Evolutionary conservation across 2,888 invertebrate species (phyloP).

Genomic region (Lithodes maja): DNA sequence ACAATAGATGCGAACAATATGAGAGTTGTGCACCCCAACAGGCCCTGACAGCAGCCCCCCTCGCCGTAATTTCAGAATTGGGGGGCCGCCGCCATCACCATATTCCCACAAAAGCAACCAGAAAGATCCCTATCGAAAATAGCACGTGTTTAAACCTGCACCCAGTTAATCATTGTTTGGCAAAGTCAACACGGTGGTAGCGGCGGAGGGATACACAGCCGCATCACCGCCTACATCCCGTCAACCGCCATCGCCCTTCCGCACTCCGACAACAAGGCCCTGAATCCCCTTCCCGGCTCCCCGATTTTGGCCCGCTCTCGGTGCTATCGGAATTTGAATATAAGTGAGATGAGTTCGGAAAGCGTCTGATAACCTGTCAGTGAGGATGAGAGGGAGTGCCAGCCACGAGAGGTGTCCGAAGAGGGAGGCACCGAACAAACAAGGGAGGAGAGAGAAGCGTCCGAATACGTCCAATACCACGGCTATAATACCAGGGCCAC

Average conservation of each 20-base stretch:
- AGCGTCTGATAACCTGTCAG: constrained; percentile 66
- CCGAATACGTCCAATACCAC: no score
- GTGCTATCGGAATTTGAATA: constrained; percentile 65
- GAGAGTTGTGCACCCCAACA: neutral
- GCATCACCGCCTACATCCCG: constrained; percentile 18
- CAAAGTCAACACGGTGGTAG: constrained; percentile 60
- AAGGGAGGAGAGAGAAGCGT: no score
- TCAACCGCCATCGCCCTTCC: neutral
- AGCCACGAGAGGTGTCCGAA: constrained; percentile 1
- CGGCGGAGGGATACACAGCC: constrained; percentile 14
- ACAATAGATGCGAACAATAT: no score
- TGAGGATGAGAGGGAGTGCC: constrained; percentile 65
- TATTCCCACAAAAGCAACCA: constrained; percentile 52
- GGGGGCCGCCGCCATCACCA: constrained; percentile 36
- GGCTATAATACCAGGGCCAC: no score
- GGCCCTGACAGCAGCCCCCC: neutral
- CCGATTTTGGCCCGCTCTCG: constrained; percentile 52
- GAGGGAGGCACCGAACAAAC: no score
- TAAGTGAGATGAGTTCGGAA: constrained; percentile 66
- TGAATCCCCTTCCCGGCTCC: neutral
- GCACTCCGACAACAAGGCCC: neutral
- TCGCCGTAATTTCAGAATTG: constrained; percentile 29
- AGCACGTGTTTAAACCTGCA: constrained; percentile 66
- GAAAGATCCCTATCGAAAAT: constrained; percentile 63
- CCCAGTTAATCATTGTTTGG: constrained; percentile 66